Evolutionary conservation across 2,797 vertebrate species (phyloP).

Genomic region (Taeniopygia guttata): DNA sequence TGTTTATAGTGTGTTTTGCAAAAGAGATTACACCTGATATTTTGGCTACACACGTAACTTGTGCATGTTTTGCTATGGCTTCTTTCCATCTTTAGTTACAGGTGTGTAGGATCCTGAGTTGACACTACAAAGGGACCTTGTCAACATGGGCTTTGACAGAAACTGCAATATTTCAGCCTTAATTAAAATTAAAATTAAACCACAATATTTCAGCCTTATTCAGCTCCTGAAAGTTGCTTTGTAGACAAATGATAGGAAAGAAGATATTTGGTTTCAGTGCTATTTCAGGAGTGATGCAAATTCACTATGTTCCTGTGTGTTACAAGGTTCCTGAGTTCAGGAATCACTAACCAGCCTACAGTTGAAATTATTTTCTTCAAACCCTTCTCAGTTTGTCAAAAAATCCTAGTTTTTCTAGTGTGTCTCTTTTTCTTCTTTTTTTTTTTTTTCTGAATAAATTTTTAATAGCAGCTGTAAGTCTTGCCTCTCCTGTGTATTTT

Average conservation of each 20-base stretch:
- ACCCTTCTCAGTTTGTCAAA: background rate
- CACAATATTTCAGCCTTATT: background rate
- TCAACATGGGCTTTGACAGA: background rate
- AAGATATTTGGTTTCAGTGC: background rate
- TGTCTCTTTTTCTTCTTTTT: background rate
- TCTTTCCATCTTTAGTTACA: background rate
- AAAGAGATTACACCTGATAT: background rate
- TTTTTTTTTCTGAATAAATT: background rate
- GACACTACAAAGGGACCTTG: background rate
- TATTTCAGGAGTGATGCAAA: background rate
- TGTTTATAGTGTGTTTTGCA: background rate
- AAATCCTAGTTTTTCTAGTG: background rate
- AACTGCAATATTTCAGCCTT: background rate
- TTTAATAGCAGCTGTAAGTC: slow-evolving; percentile 36
- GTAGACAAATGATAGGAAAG: background rate
- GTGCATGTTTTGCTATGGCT: background rate
- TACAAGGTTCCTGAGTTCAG: background rate
- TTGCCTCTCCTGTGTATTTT: slow-evolving; percentile 37
- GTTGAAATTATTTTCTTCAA: background rate
- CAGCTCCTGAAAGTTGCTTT: background rate
- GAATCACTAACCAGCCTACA: background rate
- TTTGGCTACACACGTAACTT: background rate
- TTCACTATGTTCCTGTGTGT: background rate
- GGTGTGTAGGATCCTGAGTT: background rate
- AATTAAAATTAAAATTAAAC: background rate